Evolutionary conservation across 2,888 invertebrate species (phyloP), one percentile per base, ranked within the genome.

Genomic region (Andrena camellia): DNA sequence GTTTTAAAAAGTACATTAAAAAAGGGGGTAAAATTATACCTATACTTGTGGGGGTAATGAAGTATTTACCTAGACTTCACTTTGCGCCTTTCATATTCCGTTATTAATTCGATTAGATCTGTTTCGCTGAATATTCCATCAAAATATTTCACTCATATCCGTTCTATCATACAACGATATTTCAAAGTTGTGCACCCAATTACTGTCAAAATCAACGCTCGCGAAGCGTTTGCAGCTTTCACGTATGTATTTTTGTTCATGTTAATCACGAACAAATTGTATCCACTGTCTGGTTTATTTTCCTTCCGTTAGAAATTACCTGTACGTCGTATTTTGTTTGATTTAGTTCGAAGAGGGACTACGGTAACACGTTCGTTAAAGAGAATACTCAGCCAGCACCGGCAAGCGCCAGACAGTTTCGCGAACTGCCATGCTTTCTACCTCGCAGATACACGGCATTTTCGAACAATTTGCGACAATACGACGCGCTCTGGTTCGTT

Each of bases 401-500:
- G 85, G 85, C 86, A 83, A 86, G 86, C 83, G 88, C 78, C 84
- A 84, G 84, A 80, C 86, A 26, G 23, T 87, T 86, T 87, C 86
- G 86, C 23, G 20, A 10, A 57, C 76, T 81, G 91, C 87, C 86
- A 91, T 93, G 92, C 92, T 92, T 93, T 93, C 92, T 93, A 92
- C 87, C 86, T 90, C 88, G 87, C 88, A 85, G 88, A 90, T 86
- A 81, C 42, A 42, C 90, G 88, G 79, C 73, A 71, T 84, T 86
- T 89, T 89, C 87, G 86, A 89, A 89, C 91, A 90, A 92, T 92
- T 92, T 91, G 91, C 88, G 89, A 90, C 91, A 91, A 90, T 89
- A 87, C 86, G 92, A 90, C 86, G 91, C 91, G 92, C 90, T 92
- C 92, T 92, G 91, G 89, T 92, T 92, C 90, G 90, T 90, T 88